Percentiles rank a stretch among this genome's conserved stretches.
phyloP scores from a whole-genome alignment of 2,797 vertebrate genomes.

The Catamblyrhynchus diadema region DNA sequence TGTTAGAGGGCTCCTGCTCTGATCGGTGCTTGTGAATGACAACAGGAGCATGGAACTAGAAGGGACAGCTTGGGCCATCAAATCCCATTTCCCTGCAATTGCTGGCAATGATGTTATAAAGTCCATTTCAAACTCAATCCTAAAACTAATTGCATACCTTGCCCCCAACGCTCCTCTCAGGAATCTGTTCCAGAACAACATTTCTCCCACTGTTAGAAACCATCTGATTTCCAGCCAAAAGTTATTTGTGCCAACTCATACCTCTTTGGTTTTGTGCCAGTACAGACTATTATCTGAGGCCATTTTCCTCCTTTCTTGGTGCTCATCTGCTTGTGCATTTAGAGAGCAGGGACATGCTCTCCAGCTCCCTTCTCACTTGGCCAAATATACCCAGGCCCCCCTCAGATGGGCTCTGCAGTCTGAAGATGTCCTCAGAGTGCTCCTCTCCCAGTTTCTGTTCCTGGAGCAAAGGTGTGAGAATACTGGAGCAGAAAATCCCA shows the following conservation, averaged over 20 bases:
- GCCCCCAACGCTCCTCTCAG: slow-evolving; percentile 8
- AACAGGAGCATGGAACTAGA: neutral
- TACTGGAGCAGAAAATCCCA: rapidly evolving
- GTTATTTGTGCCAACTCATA: slow-evolving; percentile 33
- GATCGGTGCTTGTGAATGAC: neutral
- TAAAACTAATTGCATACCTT: slow-evolving; percentile 44
- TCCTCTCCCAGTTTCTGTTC: neutral
- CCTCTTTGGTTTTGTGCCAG: slow-evolving; percentile 21
- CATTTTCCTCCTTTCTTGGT: neutral
- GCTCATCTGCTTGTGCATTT: neutral
- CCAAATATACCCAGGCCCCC: neutral
- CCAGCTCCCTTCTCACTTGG: neutral
- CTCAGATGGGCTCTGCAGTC: neutral
- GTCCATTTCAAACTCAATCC: slow-evolving; percentile 54
- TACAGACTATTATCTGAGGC: neutral
- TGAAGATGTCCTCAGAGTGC: neutral
- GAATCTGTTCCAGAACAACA: slow-evolving; percentile 47
- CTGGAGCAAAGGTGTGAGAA: neutral
- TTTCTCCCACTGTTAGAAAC: slow-evolving; percentile 38
- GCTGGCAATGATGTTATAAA: slow-evolving; percentile 26
- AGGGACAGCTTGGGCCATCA: slow-evolving; percentile 19
- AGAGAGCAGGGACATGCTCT: neutral
- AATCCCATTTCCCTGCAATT: slow-evolving; percentile 30
- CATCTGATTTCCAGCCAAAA: slow-evolving; percentile 37
- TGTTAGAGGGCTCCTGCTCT: neutral